These are phyloP conservation scores for Atherinosoma microstoma DNA, from an alignment of 2,797 vertebrate genomes.

Conservation along the genomic window DNA sequence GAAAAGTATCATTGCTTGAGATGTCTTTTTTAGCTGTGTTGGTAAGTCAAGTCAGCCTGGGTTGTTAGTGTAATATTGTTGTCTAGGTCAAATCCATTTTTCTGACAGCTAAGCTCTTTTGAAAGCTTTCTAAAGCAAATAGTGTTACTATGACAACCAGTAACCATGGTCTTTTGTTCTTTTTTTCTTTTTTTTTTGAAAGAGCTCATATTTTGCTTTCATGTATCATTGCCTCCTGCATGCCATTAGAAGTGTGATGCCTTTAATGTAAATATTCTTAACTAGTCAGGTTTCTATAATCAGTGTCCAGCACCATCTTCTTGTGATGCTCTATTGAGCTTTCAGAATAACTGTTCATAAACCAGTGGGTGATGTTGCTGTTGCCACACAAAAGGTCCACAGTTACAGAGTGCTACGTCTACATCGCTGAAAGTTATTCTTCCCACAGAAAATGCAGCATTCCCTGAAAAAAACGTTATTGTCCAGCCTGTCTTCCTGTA, in stretches of 20 bases:
- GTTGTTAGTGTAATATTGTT: background rate
- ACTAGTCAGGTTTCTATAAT: too few species aligned
- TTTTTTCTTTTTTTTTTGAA: background rate
- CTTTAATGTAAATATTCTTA: background rate
- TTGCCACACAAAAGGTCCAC: background rate
- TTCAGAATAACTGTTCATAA: background rate
- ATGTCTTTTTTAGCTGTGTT: background rate
- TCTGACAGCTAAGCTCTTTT: slow-evolving; percentile 7
- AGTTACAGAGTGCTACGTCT: background rate
- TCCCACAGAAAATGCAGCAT: background rate
- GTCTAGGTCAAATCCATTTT: slow-evolving; percentile 19
- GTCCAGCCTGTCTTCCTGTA: background rate
- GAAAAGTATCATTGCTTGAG: background rate
- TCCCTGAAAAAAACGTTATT: too few species aligned
- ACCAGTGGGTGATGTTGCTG: background rate
- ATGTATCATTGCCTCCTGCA: background rate
- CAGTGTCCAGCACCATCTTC: background rate
- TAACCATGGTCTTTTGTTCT: slow-evolving; percentile 7
- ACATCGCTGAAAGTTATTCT: background rate
- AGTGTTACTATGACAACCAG: slow-evolving; percentile 14
- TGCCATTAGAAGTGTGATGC: background rate
- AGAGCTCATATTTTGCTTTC: slow-evolving; percentile 3
- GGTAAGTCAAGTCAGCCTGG: background rate
- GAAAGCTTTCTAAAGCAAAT: slow-evolving; percentile 2
- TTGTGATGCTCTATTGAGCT: background rate